Conservation (phyloP, 2,113 vertebrate species). For the Scolopax mira region DNA sequence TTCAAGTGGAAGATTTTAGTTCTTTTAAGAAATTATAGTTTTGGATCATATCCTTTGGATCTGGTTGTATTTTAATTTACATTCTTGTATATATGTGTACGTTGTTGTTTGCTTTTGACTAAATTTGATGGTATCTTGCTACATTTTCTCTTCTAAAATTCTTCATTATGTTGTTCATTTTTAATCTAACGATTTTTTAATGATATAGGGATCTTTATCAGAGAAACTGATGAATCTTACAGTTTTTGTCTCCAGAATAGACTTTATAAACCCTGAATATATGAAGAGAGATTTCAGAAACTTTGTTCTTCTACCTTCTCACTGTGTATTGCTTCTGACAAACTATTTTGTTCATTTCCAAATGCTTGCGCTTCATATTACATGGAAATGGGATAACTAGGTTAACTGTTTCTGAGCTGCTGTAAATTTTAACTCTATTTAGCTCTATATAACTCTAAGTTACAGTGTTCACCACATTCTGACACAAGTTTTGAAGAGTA, state of each 20-base stretch:
- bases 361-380: neutral
- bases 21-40: neutral
- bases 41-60: neutral
- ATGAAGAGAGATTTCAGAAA: neutral
- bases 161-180: neutral
- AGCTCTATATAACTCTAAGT: neutral
- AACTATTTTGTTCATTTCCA: neutral
- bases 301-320: neutral
- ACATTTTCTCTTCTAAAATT: neutral
- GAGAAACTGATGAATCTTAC: neutral
- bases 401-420: constrained; percentile 2
- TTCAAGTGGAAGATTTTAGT: neutral
- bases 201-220: neutral
- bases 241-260: neutral
- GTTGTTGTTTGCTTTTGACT: neutral
- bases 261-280: neutral
- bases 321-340: neutral
- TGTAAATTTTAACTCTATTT: neutral
- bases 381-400: neutral
- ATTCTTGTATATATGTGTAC: neutral
- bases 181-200: neutral
- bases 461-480: neutral
- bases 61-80: neutral
- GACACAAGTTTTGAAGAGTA: neutral
- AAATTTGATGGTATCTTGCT: neutral